phyloP scores from a whole-genome alignment of 2,888 invertebrate species.

The Notodonta ziczac region DNA sequence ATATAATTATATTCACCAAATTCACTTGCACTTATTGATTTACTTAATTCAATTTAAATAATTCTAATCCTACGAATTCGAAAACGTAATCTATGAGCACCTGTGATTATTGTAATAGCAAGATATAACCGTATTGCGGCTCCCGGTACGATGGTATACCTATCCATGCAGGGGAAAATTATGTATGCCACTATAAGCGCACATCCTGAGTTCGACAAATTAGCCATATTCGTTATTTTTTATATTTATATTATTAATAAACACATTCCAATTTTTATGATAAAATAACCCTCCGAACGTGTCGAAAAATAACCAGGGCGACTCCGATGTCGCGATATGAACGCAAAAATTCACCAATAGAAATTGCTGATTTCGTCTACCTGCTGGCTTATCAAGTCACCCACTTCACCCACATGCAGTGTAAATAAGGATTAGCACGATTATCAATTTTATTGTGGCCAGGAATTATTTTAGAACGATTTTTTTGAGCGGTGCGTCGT shows the following conservation, averaged over 20 bases:
- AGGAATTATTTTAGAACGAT: slow-evolving; percentile 66
- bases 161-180: neutral
- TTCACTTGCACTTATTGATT: neutral
- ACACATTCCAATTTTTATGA: slow-evolving; percentile 39
- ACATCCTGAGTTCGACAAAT: neutral
- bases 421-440: slow-evolving; percentile 77
- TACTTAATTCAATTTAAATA: neutral
- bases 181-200: neutral
- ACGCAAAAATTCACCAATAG: slow-evolving; percentile 62
- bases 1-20: too few relatives aligned
- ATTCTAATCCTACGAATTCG: neutral
- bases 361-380: slow-evolving; percentile 61
- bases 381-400: slow-evolving; percentile 69
- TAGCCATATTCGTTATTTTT: slow-evolving; percentile 26
- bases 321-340: slow-evolving; percentile 45
- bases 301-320: slow-evolving; percentile 31
- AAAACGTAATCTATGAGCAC: neutral
- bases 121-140: slow-evolving; percentile 25
- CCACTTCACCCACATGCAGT: slow-evolving; percentile 76
- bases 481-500: slow-evolving; percentile 48
- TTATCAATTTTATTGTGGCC: slow-evolving; percentile 75
- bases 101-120: slow-evolving; percentile 4
- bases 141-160: neutral
- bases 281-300: slow-evolving; percentile 41
- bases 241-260: slow-evolving; percentile 35